Evolutionary conservation across 2,113 vertebrate species (phyloP).

Genomic region (Strigops habroptila): DNA sequence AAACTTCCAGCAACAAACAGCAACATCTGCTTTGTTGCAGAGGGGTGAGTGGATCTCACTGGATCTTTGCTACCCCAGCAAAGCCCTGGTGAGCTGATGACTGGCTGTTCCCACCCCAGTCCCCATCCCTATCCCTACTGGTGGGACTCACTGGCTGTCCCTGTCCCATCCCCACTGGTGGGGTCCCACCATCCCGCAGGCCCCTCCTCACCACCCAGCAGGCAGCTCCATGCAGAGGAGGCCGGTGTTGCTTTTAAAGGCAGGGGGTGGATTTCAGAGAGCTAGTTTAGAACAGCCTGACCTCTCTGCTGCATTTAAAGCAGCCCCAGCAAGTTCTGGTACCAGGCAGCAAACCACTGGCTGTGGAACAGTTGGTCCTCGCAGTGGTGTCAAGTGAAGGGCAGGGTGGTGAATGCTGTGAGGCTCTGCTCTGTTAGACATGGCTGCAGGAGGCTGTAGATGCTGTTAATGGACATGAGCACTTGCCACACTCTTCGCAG

Average conservation of each 20-base stretch:
- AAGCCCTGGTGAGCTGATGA: not conserved
- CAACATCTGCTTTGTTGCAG: not conserved
- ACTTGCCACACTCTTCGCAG: fast-evolving
- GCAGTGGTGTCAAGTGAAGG: not conserved
- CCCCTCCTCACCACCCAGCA: not conserved
- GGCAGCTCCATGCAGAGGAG: not conserved
- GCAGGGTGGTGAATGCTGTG: not conserved
- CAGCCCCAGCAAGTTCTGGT: not conserved
- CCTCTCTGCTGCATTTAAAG: too few relatives aligned
- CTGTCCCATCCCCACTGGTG: not conserved
- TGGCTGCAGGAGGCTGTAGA: fast-evolving
- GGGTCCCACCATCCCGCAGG: not conserved
- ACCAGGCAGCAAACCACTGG: not conserved
- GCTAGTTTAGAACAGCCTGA: not conserved
- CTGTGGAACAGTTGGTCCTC: not conserved
- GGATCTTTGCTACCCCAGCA: not conserved
- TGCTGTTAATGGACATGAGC: fast-evolving
- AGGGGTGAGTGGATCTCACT: too few relatives aligned
- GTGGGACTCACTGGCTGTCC: not conserved
- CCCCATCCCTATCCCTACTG: fast-evolving
- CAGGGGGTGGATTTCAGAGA: not conserved
- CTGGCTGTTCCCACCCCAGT: not conserved
- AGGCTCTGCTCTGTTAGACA: fast-evolving
- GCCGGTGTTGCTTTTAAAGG: not conserved
- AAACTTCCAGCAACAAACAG: not conserved